Evolutionary conservation across 2,888 invertebrate genomes (phyloP).

Genomic region (Germaria angustata): DNA sequence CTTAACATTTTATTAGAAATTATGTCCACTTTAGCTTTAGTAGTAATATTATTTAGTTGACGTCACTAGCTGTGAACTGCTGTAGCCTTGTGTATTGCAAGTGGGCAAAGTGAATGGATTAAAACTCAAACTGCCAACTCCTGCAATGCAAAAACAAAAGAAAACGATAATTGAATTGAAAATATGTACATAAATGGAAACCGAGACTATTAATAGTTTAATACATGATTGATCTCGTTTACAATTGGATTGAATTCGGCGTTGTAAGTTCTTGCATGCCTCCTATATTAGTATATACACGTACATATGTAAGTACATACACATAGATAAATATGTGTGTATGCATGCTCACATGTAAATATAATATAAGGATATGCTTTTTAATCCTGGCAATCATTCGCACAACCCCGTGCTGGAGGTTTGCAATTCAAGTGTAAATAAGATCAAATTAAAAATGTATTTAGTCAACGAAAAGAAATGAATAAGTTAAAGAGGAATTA

Average conservation of each 20-base stretch:
- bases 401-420: neutral
- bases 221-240: slow-evolving; percentile 1
- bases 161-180: slow-evolving; percentile 2
- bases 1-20: neutral
- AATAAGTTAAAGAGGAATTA: neutral
- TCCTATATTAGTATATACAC: neutral
- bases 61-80: slow-evolving; percentile 87
- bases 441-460: neutral
- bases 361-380: neutral
- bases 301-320: neutral
- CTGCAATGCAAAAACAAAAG: slow-evolving; percentile 71
- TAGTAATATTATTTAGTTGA: slow-evolving; percentile 86
- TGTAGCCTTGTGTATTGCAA: slow-evolving; percentile 91
- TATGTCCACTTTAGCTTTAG: slow-evolving; percentile 66
- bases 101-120: slow-evolving; percentile 95
- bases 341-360: neutral
- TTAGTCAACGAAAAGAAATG: neutral
- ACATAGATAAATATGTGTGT: neutral
- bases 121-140: slow-evolving; percentile 93
- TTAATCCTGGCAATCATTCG: neutral
- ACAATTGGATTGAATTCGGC: slow-evolving; percentile 1
- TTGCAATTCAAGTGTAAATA: slow-evolving; percentile 4
- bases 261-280: neutral
- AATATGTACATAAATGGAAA: neutral
- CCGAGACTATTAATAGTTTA: neutral